These are phyloP conservation scores for Hipparchia semele DNA, from an alignment of 2,888 invertebrate genomes.

Conservation along the genomic window DNA sequence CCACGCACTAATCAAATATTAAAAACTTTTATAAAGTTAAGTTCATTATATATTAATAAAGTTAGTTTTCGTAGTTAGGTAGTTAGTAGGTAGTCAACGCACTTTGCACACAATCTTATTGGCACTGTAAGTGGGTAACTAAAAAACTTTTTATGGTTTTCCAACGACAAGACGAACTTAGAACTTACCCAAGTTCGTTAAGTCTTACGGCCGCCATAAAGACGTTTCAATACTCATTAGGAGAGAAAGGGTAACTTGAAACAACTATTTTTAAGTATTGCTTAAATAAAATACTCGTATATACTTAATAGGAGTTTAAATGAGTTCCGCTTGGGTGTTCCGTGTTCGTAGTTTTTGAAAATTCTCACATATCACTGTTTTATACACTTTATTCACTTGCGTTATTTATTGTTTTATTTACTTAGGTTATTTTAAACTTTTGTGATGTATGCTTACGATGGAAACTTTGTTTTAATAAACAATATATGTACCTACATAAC, in stretches of 20 bases:
- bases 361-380: not conserved
- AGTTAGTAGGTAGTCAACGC: too few relatives aligned
- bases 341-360: not conserved
- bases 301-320: not conserved
- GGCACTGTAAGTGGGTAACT: slow-evolving; percentile 11
- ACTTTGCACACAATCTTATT: not conserved
- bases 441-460: not conserved
- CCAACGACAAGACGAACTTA: slow-evolving; percentile 1
- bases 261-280: not conserved
- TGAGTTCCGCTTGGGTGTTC: not conserved
- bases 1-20: not conserved
- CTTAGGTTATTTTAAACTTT: slow-evolving; percentile 5
- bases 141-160: slow-evolving; percentile 20
- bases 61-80: not conserved
- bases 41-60: not conserved
- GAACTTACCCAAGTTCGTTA: not conserved
- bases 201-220: slow-evolving; percentile 11
- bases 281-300: slow-evolving; percentile 4
- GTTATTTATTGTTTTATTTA: slow-evolving; percentile 1
- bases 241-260: slow-evolving; percentile 5
- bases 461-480: not conserved
- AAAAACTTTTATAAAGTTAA: not conserved
- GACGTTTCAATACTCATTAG: slow-evolving; percentile 11
- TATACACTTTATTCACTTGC: slow-evolving; percentile 8
- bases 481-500: too few relatives aligned